phyloP scores from a whole-genome alignment of 1,140 invertebrate genomes.

The Drosophila grimshawi region DNA sequence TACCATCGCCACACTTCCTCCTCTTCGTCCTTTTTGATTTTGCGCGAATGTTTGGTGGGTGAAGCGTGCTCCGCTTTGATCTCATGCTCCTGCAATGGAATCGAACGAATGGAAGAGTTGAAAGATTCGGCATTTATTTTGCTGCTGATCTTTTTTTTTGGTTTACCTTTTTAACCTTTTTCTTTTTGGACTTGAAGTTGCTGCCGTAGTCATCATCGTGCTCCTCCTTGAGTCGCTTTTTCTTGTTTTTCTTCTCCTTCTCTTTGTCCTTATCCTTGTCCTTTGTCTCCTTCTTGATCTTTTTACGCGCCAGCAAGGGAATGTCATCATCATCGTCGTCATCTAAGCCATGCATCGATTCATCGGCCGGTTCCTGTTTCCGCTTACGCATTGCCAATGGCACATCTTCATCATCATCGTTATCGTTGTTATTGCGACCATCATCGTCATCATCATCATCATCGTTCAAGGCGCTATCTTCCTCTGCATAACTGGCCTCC shows the following conservation, averaged over 20 bases:
- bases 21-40: constrained; percentile 91
- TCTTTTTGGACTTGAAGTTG: constrained; percentile 86
- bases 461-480: constrained; percentile 65
- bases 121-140: not conserved
- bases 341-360: constrained; percentile 36
- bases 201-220: constrained; percentile 86
- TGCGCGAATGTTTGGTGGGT: constrained; percentile 87
- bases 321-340: constrained; percentile 88
- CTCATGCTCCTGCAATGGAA: constrained; percentile 47
- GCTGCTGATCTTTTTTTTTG: constrained; percentile 34
- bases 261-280: constrained; percentile 39
- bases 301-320: constrained; percentile 86
- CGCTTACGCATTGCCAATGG: constrained; percentile 88
- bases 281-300: constrained; percentile 88
- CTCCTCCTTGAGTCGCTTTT: constrained; percentile 87
- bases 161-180: constrained; percentile 84
- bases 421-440: constrained; percentile 87
- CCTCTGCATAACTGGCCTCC: constrained; percentile 63
- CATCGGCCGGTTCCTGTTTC: constrained; percentile 51
- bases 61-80: constrained; percentile 74
- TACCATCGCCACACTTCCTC: constrained; percentile 97
- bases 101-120: not conserved
- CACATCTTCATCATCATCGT: constrained; percentile 89
- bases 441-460: constrained; percentile 88
- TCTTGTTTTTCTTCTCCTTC: constrained; percentile 86